Evolutionary conservation across 1,140 invertebrate genomes (phyloP).

Genomic region (Cydia pomonella): DNA sequence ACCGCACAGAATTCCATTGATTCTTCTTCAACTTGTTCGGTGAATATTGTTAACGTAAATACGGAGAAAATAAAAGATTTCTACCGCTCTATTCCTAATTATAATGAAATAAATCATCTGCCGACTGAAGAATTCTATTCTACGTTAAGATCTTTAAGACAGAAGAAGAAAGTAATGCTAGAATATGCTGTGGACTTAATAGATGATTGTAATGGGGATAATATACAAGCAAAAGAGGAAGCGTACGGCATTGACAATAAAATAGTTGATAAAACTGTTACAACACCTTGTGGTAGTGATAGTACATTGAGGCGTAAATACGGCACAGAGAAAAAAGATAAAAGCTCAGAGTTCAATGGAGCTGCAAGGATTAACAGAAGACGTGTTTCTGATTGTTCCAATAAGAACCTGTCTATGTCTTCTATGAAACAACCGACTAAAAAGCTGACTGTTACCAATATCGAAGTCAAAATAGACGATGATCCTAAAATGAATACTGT

Average conservation of each 20-base stretch:
- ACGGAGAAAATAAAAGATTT: constrained; percentile 84
- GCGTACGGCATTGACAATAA: constrained; percentile 39
- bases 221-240: constrained; percentile 38
- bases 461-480: constrained; percentile 35
- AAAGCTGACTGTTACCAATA: constrained; percentile 33
- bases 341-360: constrained; percentile 27
- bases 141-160: constrained; percentile 83
- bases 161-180: constrained; percentile 83
- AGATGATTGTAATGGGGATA: constrained; percentile 64
- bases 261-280: constrained; percentile 22
- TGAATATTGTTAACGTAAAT: constrained; percentile 54
- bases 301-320: constrained; percentile 38
- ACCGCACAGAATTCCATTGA: constrained; percentile 63
- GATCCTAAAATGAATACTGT: constrained; percentile 44
- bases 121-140: constrained; percentile 85
- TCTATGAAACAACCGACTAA: constrained; percentile 39
- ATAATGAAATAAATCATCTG: constrained; percentile 85
- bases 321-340: constrained; percentile 41
- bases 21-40: constrained; percentile 57
- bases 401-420: constrained; percentile 29
- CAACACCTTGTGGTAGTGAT: constrained; percentile 35
- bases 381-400: background rate
- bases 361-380: background rate
- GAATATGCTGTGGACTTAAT: constrained; percentile 78
- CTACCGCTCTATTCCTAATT: constrained; percentile 86